Evolutionary conservation across 2,113 vertebrate genomes (phyloP), one percentile per base, ranked within the genome.

Genomic region (Xiphias gladius): DNA sequence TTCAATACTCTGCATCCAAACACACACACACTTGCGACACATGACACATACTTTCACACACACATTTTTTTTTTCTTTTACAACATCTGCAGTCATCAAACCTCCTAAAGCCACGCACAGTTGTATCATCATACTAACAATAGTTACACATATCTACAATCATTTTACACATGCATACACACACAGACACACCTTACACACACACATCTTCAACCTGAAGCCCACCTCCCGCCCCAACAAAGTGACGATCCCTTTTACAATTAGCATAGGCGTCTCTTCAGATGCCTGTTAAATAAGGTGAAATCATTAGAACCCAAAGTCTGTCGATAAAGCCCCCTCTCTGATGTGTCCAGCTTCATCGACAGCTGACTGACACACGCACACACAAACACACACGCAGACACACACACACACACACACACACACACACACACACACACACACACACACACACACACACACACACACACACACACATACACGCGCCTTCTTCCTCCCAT

Each of bases 251-350:
- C 95, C 93, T 96, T 94, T 95, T 93, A 93, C 91, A 95, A 99
- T 99, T 98, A 97, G 97, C 97, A 98, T 98, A 97, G 96, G 96
- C 95, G 96, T 96, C 96, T 96, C 90, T 95, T 97, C 96, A 97
- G 96, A 98, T 96, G 96, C 95, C 96, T 97, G 96, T 97, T 97
- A 97, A 99, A 97, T 98, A 97, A 97, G 96, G 92, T 95, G 95
- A 81, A 96, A 97, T 99, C 97, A 96, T 97, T 97, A 97, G 96
- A 96, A 95, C 97, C 96, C 96, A 95, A 88, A 92, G 94, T 90
- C 81, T 95, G 97, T 99, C 98, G 96, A 99, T 99, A 99, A 95
- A 94, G 85, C 73, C 93, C 96, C 95, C 96, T 96, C 96, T 96
- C 96, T 97, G 97, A 97, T 96, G 97, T 95, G 91, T 96, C 96